A percentile compares a stretch with the other conserved stretches of the same genome.
phyloP scores from a whole-genome alignment of 1,140 invertebrate species.

The Helicoverpa armigera region DNA sequence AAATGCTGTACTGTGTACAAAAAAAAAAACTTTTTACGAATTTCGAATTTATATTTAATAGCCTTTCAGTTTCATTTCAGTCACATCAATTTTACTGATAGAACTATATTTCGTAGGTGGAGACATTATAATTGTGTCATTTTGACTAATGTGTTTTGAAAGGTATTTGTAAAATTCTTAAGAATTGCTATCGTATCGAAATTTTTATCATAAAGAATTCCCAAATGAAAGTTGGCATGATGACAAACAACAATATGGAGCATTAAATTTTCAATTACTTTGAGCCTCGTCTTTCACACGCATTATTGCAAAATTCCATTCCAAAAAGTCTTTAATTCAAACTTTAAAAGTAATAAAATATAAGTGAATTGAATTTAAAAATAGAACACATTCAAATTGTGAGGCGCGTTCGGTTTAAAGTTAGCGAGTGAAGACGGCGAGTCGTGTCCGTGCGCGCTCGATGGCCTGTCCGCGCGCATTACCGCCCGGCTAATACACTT shows the following conservation, averaged over 20 bases:
- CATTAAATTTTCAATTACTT: slow-evolving; percentile 28
- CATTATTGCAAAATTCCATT: slow-evolving; percentile 5
- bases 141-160: slow-evolving; percentile 28
- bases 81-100: slow-evolving; percentile 21
- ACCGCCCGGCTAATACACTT: slow-evolving; percentile 66
- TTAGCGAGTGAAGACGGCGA: slow-evolving; percentile 10
- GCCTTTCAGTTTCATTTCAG: neutral
- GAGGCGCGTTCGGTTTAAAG: slow-evolving; percentile 4
- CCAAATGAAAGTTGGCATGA: slow-evolving; percentile 35
- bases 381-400: slow-evolving; percentile 32
- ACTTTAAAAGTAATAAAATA: neutral
- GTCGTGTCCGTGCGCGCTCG: slow-evolving; percentile 49
- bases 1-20: no score
- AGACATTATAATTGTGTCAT: slow-evolving; percentile 29
- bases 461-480: slow-evolving; percentile 57
- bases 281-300: neutral
- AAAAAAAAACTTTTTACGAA: no score
- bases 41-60: neutral
- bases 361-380: neutral
- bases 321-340: slow-evolving; percentile 10
- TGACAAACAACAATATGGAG: slow-evolving; percentile 30
- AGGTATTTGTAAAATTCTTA: slow-evolving; percentile 31
- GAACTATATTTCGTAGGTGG: slow-evolving; percentile 2
- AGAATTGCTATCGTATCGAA: slow-evolving; percentile 29
- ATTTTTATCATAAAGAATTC: slow-evolving; percentile 16